phyloP scores from a whole-genome alignment of 2,888 invertebrate species.

The Piscicola geometra region DNA sequence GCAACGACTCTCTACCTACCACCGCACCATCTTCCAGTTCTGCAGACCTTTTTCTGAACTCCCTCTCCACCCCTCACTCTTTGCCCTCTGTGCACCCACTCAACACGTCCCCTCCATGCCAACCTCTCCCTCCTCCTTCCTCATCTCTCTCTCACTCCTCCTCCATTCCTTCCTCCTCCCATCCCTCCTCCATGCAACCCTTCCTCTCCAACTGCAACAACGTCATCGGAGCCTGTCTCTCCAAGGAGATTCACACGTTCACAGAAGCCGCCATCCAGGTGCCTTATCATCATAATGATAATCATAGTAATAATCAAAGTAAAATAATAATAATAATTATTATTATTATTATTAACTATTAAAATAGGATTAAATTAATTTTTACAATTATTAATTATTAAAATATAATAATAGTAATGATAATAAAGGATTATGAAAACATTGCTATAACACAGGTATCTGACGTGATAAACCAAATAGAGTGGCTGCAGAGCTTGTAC shows the following conservation, averaged over 20 bases:
- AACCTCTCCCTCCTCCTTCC: background rate
- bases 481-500: constrained; percentile 73
- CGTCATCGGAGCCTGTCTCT: background rate
- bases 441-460: no score
- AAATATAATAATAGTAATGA: no score
- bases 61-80: no score
- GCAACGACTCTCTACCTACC: background rate
- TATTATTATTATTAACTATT: no score
- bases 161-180: background rate
- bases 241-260: background rate
- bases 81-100: no score
- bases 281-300: no score
- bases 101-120: background rate
- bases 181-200: background rate
- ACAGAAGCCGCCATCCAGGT: background rate
- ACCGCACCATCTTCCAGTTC: background rate
- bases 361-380: no score
- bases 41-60: background rate
- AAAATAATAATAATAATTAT: no score
- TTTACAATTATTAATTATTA: no score
- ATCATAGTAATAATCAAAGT: no score
- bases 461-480: constrained; percentile 68
- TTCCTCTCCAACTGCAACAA: background rate
- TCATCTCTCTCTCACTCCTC: background rate
- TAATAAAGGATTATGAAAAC: no score